Evolutionary conservation across 2,113 vertebrate species (phyloP).

Genomic region (Pica pica): DNA sequence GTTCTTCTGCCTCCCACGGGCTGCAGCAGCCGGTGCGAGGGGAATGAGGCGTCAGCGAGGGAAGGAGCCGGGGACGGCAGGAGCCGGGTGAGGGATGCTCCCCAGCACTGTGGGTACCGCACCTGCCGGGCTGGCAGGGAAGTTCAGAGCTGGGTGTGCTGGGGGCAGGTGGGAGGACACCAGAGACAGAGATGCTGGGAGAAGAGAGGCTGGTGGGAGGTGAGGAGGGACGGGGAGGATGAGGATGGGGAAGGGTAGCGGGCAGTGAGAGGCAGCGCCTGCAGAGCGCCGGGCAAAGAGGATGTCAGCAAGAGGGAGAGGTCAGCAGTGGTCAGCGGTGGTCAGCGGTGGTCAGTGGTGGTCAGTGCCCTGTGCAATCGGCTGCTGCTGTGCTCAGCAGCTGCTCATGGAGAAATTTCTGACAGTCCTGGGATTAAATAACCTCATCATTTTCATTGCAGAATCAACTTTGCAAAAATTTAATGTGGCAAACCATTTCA

Average conservation of each 20-base stretch:
- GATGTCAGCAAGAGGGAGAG: not conserved
- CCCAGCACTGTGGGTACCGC: rapidly evolving
- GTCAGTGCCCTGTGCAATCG: rapidly evolving
- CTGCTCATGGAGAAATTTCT: not conserved
- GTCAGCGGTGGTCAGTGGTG: not conserved
- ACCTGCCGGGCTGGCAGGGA: not conserved
- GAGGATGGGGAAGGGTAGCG: rapidly evolving
- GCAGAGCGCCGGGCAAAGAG: rapidly evolving
- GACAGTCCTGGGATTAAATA: not conserved
- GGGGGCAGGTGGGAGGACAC: not conserved
- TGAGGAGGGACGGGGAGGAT: not conserved
- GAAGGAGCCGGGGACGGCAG: not conserved
- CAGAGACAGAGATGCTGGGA: not conserved
- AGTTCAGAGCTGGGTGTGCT: not conserved
- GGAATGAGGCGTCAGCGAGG: rapidly evolving
- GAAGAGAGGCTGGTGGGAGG: not conserved
- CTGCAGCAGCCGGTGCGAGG: not conserved
- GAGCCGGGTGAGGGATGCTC: not conserved
- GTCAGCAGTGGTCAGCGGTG: not conserved
- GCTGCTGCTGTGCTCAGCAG: rapidly evolving
- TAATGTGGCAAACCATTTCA: not conserved
- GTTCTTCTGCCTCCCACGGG: not conserved
- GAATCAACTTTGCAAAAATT: not conserved
- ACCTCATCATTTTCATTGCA: not conserved
- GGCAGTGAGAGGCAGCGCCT: rapidly evolving